Base-by-base conservation (phyloP, 2,113 vertebrate genomes). In the Pycnonotus jocosus region DNA sequence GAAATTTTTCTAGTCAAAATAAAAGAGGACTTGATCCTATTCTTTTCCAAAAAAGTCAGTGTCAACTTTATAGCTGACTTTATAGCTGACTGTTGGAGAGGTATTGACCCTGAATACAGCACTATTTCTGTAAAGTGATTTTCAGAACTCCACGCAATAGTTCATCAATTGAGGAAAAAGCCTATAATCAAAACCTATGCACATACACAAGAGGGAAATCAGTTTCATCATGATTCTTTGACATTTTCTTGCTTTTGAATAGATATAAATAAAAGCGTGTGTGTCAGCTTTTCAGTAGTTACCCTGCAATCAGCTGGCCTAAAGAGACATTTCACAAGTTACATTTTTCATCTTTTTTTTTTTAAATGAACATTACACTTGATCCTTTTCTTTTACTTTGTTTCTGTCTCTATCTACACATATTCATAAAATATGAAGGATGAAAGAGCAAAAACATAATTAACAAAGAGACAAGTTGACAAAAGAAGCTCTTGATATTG, bases 251-350 rank as follows among this genome's bases (percentile, higher is more conserved):
- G 78, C 78, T 81, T 90, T 94, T 93, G 80, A 95, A 58, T 65
- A 86, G 91, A 91, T 96, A 92, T 91, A 94, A 96, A 81, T 94
- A 88, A 90, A 95, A 86, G 51, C 95, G 71, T 90, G 80, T 95
- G 15, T 96, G 82, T 93, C 80, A 96, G 87, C 48, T 86, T 92
- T 96, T 97, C 91, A 81, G 65, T 95, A 86, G 66, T 93, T 88
- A 93, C 77, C 77, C 92, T 97, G 96, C 95, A 92, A 96, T 97
- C 85, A 97, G 53, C 69, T 95, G 89, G 89, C 94, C 92, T 97
- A 96, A 96, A 96, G 95, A 95, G 69, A 96, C 65, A 94, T 95
- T 96, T 97, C 84, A 53, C 20, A 81, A 90, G 89, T 87, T 91
- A 68, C 30, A n/a, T 81, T 92, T 88, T 95, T 89, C 47, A 19